Percentiles rank a stretch among this genome's conserved stretches.
Conservation (phyloP, 2,797 vertebrate genomes). For the Periophthalmus magnuspinnatus region DNA sequence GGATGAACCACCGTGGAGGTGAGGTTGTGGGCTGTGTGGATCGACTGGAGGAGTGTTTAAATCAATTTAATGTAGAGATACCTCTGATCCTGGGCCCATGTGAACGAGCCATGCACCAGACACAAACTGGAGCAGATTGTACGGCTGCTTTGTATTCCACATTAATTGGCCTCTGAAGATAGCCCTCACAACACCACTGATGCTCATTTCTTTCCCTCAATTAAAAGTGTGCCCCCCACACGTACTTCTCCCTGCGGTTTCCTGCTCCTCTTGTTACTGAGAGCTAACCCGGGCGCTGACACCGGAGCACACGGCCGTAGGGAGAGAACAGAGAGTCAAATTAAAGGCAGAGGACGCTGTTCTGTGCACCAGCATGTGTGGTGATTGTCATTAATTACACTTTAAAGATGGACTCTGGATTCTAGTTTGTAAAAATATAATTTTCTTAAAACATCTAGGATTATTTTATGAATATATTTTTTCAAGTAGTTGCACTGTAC, state of each 20-base stretch:
- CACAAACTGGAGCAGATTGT: conserved; percentile 77
- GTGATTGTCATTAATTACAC: conserved; percentile 35
- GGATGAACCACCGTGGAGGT: conserved; percentile 13
- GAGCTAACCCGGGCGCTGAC: conserved; percentile 58
- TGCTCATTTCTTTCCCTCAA: conserved; percentile 67
- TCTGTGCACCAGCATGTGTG: conserved; percentile 16
- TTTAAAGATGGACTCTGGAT: conserved; percentile 7
- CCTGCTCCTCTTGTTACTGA: conserved; percentile 52
- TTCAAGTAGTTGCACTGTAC: not conserved
- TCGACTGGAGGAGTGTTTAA: conserved; percentile 52
- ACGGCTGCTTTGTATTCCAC: conserved; percentile 78
- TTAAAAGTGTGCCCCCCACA: conserved; percentile 68
- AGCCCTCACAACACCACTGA: conserved; percentile 68
- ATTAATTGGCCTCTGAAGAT: conserved; percentile 84
- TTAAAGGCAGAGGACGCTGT: conserved; percentile 27
- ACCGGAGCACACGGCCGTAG: conserved; percentile 24
- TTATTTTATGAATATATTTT: not conserved
- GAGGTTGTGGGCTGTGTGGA: conserved; percentile 25
- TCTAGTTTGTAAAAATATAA: not conserved
- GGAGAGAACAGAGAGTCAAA: conserved; percentile 19
- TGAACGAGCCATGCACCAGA: conserved; percentile 55
- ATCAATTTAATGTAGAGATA: conserved; percentile 71
- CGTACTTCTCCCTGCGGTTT: conserved; percentile 42
- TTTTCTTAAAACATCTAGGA: not conserved
- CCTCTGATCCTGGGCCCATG: conserved; percentile 62